Evolutionary conservation across 2,113 vertebrate species (phyloP).

Genomic region (Ovis canadensis): DNA sequence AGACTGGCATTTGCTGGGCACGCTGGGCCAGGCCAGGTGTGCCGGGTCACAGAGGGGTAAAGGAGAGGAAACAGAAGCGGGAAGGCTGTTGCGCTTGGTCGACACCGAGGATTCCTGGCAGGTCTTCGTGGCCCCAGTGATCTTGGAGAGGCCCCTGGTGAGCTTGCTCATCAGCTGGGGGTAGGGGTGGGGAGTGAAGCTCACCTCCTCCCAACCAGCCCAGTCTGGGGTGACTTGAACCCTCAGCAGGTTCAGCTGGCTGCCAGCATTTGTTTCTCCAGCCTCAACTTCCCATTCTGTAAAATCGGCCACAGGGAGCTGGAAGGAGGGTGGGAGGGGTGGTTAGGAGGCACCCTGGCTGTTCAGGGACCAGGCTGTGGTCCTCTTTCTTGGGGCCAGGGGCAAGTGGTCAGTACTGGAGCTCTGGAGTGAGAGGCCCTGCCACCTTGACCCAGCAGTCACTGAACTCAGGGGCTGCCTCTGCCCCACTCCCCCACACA

Average conservation of each 20-base stretch:
- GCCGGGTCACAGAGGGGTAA: background rate
- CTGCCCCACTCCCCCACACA: background rate
- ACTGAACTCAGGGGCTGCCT: background rate
- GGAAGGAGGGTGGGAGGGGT: background rate
- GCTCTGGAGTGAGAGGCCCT: background rate
- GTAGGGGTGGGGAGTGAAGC: background rate
- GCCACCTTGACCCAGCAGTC: background rate
- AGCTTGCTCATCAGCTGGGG: background rate
- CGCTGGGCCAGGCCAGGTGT: accelerated
- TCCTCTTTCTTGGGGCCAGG: background rate
- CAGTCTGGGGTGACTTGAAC: background rate
- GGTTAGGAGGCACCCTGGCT: background rate
- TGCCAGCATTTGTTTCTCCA: background rate
- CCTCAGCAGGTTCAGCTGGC: background rate
- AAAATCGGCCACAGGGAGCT: background rate
- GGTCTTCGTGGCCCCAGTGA: background rate
- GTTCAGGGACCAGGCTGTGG: background rate
- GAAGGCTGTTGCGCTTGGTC: accelerated
- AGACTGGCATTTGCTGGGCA: background rate
- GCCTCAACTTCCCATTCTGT: background rate
- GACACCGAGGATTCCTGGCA: accelerated
- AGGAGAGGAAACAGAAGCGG: background rate
- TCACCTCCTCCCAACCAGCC: background rate
- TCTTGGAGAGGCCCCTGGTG: background rate
- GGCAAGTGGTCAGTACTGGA: background rate